phyloP scores from a whole-genome alignment of 2,888 invertebrate genomes.

The Cataglyphis cursor region DNA sequence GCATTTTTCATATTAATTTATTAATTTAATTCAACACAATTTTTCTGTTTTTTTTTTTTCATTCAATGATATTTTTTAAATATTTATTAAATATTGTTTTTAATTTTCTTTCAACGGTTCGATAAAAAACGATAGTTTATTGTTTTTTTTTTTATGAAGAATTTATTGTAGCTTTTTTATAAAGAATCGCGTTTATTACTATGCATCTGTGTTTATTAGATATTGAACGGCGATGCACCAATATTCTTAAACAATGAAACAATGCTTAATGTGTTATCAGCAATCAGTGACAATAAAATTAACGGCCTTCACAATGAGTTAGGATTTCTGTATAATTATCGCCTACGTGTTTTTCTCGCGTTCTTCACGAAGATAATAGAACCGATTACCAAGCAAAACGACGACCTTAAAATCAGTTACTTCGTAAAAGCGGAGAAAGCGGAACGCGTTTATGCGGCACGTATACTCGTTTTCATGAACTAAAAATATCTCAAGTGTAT shows the following conservation, averaged over 20 bases:
- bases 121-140: neutral
- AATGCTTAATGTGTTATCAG: slow-evolving; percentile 33
- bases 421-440: slow-evolving; percentile 54
- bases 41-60: neutral
- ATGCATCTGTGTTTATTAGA: slow-evolving; percentile 11
- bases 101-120: neutral
- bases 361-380: slow-evolving; percentile 40
- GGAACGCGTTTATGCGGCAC: slow-evolving; percentile 23
- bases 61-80: neutral
- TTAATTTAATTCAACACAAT: slow-evolving; percentile 15
- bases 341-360: slow-evolving; percentile 38
- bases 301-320: slow-evolving; percentile 30
- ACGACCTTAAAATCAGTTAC: slow-evolving; percentile 48
- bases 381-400: slow-evolving; percentile 40
- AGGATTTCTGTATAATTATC: slow-evolving; percentile 40
- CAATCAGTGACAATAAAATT: slow-evolving; percentile 35
- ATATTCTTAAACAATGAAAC: slow-evolving; percentile 24
- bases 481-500: slow-evolving; percentile 32
- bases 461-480: slow-evolving; percentile 38
- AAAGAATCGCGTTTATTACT: neutral
- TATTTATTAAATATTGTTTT: neutral
- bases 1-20: slow-evolving; percentile 35
- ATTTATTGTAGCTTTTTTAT: neutral
- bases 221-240: slow-evolving; percentile 2
- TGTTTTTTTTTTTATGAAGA: neutral